phyloP scores from a whole-genome alignment of 2,113 vertebrate species.

The Telmatochromis brachygnathus region DNA sequence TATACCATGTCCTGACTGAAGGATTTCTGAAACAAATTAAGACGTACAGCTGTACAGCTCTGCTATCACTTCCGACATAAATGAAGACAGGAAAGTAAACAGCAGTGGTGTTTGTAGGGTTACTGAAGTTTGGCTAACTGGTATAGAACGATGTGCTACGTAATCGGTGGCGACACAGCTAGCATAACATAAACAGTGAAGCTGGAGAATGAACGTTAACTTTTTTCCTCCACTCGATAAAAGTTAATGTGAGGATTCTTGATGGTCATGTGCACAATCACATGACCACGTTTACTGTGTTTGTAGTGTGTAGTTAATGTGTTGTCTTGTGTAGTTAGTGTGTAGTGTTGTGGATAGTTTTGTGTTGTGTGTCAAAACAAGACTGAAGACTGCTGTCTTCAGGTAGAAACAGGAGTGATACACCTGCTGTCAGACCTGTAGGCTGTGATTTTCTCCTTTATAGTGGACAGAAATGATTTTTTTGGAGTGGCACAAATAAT shows the following conservation, averaged over 20 bases:
- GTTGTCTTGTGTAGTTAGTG: not conserved
- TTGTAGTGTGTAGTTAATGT: not conserved
- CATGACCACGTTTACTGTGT: not conserved
- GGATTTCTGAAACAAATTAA: not conserved
- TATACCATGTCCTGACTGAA: not conserved
- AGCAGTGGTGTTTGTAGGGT: not conserved
- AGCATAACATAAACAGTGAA: not conserved
- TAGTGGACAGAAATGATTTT: rapidly evolving
- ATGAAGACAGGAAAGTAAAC: not conserved
- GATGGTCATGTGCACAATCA: not conserved
- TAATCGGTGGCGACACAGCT: not conserved
- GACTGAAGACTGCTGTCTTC: not conserved
- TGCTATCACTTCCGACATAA: not conserved
- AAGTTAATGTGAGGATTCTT: not conserved
- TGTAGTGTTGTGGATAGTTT: not conserved
- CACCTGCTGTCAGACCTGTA: not conserved
- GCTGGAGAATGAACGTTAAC: not conserved
- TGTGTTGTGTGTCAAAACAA: not conserved
- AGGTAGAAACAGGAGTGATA: not conserved
- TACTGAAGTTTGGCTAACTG: not conserved
- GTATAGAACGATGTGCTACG: rapidly evolving
- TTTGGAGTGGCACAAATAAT: not conserved
- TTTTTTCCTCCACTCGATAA: not conserved
- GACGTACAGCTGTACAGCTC: rapidly evolving
- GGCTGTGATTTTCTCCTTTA: not conserved